Conservation (phyloP, 1,140 invertebrate genomes). For the Drosophila orosa region DNA sequence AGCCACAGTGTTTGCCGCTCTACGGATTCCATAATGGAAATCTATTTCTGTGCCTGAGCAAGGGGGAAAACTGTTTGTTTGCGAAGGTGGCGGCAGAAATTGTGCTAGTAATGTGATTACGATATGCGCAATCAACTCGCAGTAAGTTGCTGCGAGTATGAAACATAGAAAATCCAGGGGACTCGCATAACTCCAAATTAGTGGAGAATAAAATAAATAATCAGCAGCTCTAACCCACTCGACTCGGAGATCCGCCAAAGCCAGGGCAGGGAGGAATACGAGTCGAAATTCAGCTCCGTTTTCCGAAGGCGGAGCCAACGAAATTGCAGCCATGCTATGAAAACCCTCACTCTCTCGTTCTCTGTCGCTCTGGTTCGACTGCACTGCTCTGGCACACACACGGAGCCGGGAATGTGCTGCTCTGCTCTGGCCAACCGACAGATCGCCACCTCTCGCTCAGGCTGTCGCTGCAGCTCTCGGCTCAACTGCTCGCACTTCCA, state of each 20-base stretch:
- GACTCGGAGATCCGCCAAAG: conserved; percentile 29
- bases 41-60: conserved; percentile 14
- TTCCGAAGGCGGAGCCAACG: conserved; percentile 57
- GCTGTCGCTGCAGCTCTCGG: conserved; percentile 36
- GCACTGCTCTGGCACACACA: conserved; percentile 49
- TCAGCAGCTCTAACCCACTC: conserved; percentile 34
- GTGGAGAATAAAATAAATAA: conserved; percentile 62
- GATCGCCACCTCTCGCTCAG: conserved; percentile 42
- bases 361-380: conserved; percentile 5
- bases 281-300: conserved; percentile 14
- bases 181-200: conserved; percentile 74
- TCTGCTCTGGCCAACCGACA: conserved; percentile 11
- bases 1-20: conserved; percentile 18
- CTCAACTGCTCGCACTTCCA: conserved; percentile 42
- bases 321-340: conserved; percentile 73
- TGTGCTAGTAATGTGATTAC: conserved; percentile 9
- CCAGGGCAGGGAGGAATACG: conserved; percentile 6
- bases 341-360: conserved; percentile 47
- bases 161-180: background rate
- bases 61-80: background rate
- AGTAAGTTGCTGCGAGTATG: background rate
- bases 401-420: background rate
- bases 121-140: conserved; percentile 27
- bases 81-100: conserved; percentile 14
- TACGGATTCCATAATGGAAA: conserved; percentile 18